A percentile compares a stretch with the other conserved stretches of the same genome.
phyloP scores from a whole-genome alignment of 2,888 invertebrate genomes.

The Allygus modestus region DNA sequence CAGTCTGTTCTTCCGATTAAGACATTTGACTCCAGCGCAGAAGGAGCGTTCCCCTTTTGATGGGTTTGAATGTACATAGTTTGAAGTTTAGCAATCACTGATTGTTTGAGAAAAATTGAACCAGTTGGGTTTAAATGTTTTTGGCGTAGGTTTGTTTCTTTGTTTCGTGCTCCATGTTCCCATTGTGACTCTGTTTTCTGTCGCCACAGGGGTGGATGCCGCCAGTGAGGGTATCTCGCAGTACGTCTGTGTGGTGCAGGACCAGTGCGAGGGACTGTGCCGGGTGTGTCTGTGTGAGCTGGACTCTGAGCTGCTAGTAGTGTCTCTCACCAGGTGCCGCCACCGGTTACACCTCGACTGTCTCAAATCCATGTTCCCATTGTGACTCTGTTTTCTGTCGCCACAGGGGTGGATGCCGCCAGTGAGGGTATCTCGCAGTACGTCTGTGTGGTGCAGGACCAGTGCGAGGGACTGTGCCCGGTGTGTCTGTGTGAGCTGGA shows the following conservation, averaged over 20 bases:
- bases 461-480: slow-evolving; percentile 80
- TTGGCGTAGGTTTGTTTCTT: too few species aligned
- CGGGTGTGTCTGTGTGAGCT: slow-evolving; percentile 83
- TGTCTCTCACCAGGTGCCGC: slow-evolving; percentile 81
- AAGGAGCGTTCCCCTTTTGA: too few species aligned
- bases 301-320: slow-evolving; percentile 75
- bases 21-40: too few species aligned
- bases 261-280: slow-evolving; percentile 79
- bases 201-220: slow-evolving; percentile 78
- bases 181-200: too few species aligned
- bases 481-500: slow-evolving; percentile 81
- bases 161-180: too few species aligned
- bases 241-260: slow-evolving; percentile 83
- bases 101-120: too few species aligned
- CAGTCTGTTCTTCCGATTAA: too few species aligned
- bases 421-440: slow-evolving; percentile 83
- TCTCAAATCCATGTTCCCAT: slow-evolving; percentile 85
- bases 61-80: too few species aligned
- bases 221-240: slow-evolving; percentile 82
- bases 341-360: slow-evolving; percentile 91
- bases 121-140: too few species aligned
- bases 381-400: too few species aligned
- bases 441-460: slow-evolving; percentile 82
- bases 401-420: slow-evolving; percentile 78
- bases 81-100: too few species aligned